These are phyloP conservation scores for Rafetus swinhoei DNA, from an alignment of 2,113 vertebrate species.

Conservation along the genomic window DNA sequence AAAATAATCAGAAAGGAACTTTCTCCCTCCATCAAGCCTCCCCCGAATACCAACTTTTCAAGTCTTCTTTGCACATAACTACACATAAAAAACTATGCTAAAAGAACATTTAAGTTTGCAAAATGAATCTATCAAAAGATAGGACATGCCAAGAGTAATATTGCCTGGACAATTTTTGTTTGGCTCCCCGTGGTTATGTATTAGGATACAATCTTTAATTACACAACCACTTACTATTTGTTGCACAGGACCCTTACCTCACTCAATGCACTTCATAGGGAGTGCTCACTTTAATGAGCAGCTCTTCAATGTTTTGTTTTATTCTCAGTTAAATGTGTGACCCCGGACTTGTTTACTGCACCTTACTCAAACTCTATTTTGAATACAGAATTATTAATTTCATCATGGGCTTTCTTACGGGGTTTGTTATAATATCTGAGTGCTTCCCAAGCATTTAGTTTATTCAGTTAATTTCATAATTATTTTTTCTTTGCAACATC, in stretches of 20 bases:
- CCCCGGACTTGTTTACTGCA: background rate
- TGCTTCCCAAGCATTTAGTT: background rate
- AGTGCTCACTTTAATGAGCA: background rate
- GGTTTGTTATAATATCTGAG: background rate
- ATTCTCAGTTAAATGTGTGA: background rate
- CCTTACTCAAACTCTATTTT: background rate
- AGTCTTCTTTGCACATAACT: background rate
- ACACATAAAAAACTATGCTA: background rate
- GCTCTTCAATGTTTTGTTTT: background rate
- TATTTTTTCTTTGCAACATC: background rate
- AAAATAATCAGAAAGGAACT: background rate
- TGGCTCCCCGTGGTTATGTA: fast-evolving
- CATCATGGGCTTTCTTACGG: background rate
- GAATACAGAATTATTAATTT: background rate
- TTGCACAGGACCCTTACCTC: background rate
- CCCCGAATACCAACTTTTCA: background rate
- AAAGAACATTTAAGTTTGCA: background rate
- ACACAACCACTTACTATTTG: background rate
- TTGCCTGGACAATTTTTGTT: background rate
- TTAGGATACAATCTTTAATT: background rate
- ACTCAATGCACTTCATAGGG: background rate
- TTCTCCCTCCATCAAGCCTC: background rate
- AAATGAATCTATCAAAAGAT: background rate
- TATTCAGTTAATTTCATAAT: background rate
- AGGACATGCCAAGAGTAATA: background rate